Percentiles rank a stretch among this genome's conserved stretches.
These are phyloP conservation scores for Podarcis muralis DNA, from an alignment of 2,113 vertebrate genomes.

Conservation along the genomic window DNA sequence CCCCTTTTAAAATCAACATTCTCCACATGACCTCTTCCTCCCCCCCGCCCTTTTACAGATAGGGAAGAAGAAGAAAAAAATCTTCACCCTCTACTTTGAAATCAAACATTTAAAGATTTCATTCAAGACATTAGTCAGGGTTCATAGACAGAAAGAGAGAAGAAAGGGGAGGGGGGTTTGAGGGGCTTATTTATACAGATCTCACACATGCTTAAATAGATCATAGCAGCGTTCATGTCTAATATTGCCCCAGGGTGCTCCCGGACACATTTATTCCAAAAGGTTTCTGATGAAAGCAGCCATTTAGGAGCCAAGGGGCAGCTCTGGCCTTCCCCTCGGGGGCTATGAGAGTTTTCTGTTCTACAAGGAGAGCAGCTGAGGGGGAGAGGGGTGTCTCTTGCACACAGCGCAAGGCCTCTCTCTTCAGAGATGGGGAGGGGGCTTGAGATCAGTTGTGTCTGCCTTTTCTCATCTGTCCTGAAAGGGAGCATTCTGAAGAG, in stretches of 20 bases:
- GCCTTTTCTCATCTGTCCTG: neutral
- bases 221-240: conserved; percentile 52
- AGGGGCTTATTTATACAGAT: conserved; percentile 67
- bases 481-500: neutral
- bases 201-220: conserved; percentile 37
- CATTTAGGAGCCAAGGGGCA: conserved; percentile 45
- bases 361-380: neutral
- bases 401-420: neutral
- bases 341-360: conserved; percentile 3
- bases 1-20: conserved; percentile 81
- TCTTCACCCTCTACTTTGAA: conserved; percentile 58
- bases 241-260: neutral
- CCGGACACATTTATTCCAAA: conserved; percentile 19
- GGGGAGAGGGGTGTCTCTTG: neutral
- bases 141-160: conserved; percentile 39
- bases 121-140: conserved; percentile 69
- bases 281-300: conserved; percentile 29
- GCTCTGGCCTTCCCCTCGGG: neutral
- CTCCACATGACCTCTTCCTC: conserved; percentile 69
- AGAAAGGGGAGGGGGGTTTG: conserved; percentile 15
- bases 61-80: neutral
- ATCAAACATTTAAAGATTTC: conserved; percentile 73
- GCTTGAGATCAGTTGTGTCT: neutral
- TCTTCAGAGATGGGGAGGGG: no score
- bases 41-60: conserved; percentile 22